phyloP scores from a whole-genome alignment of 2,797 vertebrate species.

The Micromesistius poutassou region DNA sequence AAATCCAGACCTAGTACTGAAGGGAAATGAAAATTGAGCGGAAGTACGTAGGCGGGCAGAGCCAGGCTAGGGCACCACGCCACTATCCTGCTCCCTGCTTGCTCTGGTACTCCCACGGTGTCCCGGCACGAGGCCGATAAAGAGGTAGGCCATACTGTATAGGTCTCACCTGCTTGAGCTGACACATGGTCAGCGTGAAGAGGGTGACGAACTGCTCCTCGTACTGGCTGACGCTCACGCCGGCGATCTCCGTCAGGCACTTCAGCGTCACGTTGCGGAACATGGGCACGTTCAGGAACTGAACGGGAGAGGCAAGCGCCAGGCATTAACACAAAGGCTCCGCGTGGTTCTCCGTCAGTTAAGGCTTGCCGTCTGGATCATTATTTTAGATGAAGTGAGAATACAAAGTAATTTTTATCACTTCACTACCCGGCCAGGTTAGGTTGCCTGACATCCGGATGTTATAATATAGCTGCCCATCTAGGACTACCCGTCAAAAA shows the following conservation, averaged over 20 bases:
- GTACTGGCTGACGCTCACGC: conserved; percentile 95
- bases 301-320: not conserved
- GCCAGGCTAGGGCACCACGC: too few species aligned
- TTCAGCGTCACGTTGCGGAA: conserved; percentile 97
- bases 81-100: too few species aligned
- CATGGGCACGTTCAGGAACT: conserved; percentile 99
- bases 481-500: not conserved
- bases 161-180: conserved; percentile 88
- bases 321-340: not conserved
- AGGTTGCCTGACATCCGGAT: not conserved
- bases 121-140: not conserved
- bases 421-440: not conserved
- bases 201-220: conserved; percentile 96
- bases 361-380: not conserved
- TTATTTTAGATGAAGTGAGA: not conserved
- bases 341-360: not conserved
- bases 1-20: too few species aligned
- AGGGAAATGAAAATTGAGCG: too few species aligned
- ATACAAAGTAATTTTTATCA: not conserved
- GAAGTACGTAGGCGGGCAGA: too few species aligned
- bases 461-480: not conserved
- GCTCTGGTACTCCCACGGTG: too few species aligned
- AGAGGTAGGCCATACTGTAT: not conserved
- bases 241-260: conserved; percentile 97
- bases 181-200: conserved; percentile 96